Evolutionary conservation across 2,888 invertebrate genomes (phyloP), one percentile per base, ranked within the genome.

Genomic region (Melitaea athalia): DNA sequence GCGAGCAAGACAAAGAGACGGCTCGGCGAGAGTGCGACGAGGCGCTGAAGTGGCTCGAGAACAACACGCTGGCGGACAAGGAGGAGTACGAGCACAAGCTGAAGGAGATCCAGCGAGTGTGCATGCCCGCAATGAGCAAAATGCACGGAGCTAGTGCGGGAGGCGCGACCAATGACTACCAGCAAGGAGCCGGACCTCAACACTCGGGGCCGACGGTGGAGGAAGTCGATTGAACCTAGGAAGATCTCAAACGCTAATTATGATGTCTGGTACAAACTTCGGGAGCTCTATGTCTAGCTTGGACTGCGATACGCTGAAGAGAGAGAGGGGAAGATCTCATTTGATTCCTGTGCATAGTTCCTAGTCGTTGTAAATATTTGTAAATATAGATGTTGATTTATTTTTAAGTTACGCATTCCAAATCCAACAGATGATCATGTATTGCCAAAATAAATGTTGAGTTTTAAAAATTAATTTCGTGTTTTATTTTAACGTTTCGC

Each of bases 41-140:
- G 52, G 91, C 94, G 31, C 81, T 96, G 62, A 91, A 90, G 69
- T 97, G 97, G 97, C 85, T 97, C 74, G 96, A 96, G 81, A 86
- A 89, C 80, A 96, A 95, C 87, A 93, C 92, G 49, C 89, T 93
- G 75, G 96, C 94, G 8, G 95, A 94, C 67, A 94, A 93, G 79
- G 95, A 94, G 8, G 95, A 95, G 80, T 95, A 91, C 77, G 94
- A 95, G 70, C 92, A 94, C 77, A 93, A 92, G 74, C 80, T 94
- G 74, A 92, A 94, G 73, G 95, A 95, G 69, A 69, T 95, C 45
- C 94, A 94, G 77, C 90, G 89, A 67, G 84, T 88, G 14, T 95
- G 95, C 77, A 92, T 81, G 82, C 95, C 93, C 1, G 76, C 93
- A 53, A 94, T 94, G 94, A 91, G 87, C 73, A 94, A 94, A 78